Conservation (phyloP, 1,140 invertebrate species). For the Bombus pascuorum region DNA sequence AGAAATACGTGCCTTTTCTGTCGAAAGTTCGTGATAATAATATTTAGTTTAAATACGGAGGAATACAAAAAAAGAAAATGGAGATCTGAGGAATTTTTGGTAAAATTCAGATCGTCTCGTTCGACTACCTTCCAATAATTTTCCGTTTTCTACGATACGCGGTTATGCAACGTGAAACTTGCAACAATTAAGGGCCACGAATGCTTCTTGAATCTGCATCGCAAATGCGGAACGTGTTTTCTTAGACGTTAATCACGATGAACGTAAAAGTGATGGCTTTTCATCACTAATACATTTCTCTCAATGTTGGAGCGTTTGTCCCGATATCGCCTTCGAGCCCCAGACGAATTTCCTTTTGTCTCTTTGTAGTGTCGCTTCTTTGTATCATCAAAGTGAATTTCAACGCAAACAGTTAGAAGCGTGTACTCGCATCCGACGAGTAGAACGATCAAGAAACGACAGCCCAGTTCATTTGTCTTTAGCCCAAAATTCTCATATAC, state of each 20-base stretch:
- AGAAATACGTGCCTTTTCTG: too few relatives aligned
- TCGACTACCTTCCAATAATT: not conserved
- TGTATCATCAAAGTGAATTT: slow-evolving; percentile 25
- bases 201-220: not conserved
- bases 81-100: too few relatives aligned
- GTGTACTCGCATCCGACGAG: not conserved
- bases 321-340: slow-evolving; percentile 3
- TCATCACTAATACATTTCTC: not conserved
- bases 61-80: too few relatives aligned
- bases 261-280: not conserved
- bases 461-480: not conserved
- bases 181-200: not conserved
- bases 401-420: not conserved
- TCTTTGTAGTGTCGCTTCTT: not conserved
- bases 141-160: not conserved
- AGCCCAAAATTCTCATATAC: not conserved
- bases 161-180: not conserved
- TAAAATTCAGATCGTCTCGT: too few relatives aligned
- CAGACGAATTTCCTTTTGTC: slow-evolving; percentile 17
- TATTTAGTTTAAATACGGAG: too few relatives aligned
- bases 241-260: not conserved
- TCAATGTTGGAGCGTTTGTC: not conserved
- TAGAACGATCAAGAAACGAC: not conserved
- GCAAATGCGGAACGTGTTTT: not conserved
- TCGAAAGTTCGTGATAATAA: too few relatives aligned